Evolutionary conservation across 2,888 invertebrate species (phyloP), one percentile per base, ranked within the genome.

Genomic region (Andrena minutula): DNA sequence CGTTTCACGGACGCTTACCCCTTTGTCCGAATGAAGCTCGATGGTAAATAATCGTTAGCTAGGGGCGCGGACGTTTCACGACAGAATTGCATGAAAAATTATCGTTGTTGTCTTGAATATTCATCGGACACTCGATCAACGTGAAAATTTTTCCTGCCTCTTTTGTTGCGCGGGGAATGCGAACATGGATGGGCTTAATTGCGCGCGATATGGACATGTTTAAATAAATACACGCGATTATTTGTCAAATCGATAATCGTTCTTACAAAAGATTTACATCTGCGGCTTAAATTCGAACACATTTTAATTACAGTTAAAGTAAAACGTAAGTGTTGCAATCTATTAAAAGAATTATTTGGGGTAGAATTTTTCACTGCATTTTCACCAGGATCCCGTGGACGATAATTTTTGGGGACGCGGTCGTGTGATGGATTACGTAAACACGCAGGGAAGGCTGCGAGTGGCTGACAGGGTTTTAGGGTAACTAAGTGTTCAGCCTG

Each of bases 401-500:
- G 41, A 12, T 16, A 47, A 58, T 58, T 69, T 58, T 28, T n/a
- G 5, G 49, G 10, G 64, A 76, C 47, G 60, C 65, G 65, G 65
- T 75, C 84, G 10, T 68, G 41, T 61, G 75, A 77, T 66, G 68
- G 75, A 61, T 73, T 56, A 80, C 63, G 79, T 70, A 84, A 73
- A 83, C 71, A 84, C 64, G 70, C 60, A 71, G 75, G 68, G 75
- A 82, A 75, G 65, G 56, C 66, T 69, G 41, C 56, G 41, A 41
- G 32, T 32, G 60, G 53, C 61, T 66, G 83, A 74, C 77, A 53
- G 70, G 58, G 69, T 74, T 69, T 71, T 63, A 71, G 73, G 76
- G 70, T 87, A 86, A 88, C 82, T 84, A 84, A 87, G 86, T 86
- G 84, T 86, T 82, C 81, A 66, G 78, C 58, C 85, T 83, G 82